These are phyloP conservation scores for Melanerpes formicivorus DNA, from an alignment of 2,113 vertebrate species.

Conservation along the genomic window DNA sequence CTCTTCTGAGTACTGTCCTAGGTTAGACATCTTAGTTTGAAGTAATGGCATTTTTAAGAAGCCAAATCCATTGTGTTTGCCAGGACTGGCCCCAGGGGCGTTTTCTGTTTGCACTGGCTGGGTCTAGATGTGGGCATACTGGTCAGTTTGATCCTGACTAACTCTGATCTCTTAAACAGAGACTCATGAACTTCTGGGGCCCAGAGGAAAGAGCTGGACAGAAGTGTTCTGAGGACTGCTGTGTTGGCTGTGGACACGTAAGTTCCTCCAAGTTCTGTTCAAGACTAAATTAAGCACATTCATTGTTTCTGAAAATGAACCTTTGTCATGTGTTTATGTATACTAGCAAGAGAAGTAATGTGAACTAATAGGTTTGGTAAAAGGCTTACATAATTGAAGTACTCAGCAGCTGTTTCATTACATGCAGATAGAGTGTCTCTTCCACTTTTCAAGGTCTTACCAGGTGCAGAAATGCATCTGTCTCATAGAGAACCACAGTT, in stretches of 20 bases:
- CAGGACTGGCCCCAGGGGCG: too few relatives aligned
- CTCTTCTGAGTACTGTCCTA: neutral
- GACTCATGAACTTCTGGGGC: neutral
- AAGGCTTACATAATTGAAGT: neutral
- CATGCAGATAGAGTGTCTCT: neutral
- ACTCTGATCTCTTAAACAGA: neutral
- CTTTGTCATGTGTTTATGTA: neutral
- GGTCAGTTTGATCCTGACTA: neutral
- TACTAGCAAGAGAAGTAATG: neutral
- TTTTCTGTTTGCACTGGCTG: neutral
- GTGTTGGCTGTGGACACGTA: fast-evolving
- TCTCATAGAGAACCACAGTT: neutral
- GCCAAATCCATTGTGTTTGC: neutral
- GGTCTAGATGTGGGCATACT: neutral
- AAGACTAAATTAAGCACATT: neutral
- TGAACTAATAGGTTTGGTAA: neutral
- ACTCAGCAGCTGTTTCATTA: neutral
- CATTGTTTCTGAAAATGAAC: neutral
- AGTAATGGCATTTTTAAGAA: neutral
- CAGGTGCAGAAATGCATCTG: neutral
- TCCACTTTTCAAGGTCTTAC: neutral
- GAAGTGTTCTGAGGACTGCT: neutral
- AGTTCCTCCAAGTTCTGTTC: neutral
- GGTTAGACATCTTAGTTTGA: neutral
- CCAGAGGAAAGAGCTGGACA: neutral